phyloP scores from a whole-genome alignment of 2,888 invertebrate genomes.

The Panzeria rudis region DNA sequence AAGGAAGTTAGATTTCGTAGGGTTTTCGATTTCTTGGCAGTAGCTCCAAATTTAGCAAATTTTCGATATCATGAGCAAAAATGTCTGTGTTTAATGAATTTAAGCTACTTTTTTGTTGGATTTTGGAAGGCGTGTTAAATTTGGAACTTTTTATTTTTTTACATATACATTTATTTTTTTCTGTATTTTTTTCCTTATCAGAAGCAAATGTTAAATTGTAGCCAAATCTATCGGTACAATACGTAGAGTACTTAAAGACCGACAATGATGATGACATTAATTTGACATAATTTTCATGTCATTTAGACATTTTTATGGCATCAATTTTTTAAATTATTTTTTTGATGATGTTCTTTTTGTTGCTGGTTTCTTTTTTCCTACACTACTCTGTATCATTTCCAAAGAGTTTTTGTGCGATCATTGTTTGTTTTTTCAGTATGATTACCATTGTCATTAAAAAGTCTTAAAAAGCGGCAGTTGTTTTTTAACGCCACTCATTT shows the following conservation, averaged over 20 bases:
- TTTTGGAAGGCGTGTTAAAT: too few relatives aligned
- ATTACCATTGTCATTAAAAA: constrained; percentile 72
- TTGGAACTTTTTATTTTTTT: too few relatives aligned
- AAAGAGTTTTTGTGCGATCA: constrained; percentile 32
- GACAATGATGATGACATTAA: constrained; percentile 75
- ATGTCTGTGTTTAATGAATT: too few relatives aligned
- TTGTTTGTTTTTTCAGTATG: constrained; percentile 46
- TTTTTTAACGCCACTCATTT: constrained; percentile 79
- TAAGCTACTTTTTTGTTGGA: too few relatives aligned
- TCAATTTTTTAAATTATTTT: constrained; percentile 67
- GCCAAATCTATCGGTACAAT: neutral
- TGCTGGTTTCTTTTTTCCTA: neutral
- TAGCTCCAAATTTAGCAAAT: too few relatives aligned
- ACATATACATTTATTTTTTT: too few relatives aligned
- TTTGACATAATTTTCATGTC: constrained; percentile 80
- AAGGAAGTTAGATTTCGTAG: too few relatives aligned
- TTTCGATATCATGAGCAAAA: too few relatives aligned
- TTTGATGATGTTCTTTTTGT: constrained; percentile 52
- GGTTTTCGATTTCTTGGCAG: too few relatives aligned
- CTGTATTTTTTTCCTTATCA: too few relatives aligned
- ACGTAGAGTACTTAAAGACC: constrained; percentile 2
- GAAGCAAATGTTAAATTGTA: neutral
- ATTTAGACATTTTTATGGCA: constrained; percentile 76
- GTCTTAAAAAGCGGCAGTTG: constrained; percentile 65
- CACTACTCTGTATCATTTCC: neutral